Percentiles rank a stretch among this genome's conserved stretches.
phyloP scores from a whole-genome alignment of 2,113 vertebrate genomes.

The Zosterops lateralis region DNA sequence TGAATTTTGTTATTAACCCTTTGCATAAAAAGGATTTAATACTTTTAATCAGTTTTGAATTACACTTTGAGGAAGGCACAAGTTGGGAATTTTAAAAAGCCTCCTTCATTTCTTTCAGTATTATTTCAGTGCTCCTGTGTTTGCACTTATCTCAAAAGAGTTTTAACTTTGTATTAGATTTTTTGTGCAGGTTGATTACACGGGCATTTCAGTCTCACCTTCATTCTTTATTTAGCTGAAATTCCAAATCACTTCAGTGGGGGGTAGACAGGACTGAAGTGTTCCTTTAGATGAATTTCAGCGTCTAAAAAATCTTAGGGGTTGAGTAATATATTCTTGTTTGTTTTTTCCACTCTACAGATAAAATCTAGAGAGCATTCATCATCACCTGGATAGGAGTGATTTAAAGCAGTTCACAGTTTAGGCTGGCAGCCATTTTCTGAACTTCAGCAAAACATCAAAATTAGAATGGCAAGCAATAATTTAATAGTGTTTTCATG shows the following conservation, averaged over 20 bases:
- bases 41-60: conserved; percentile 73
- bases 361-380: conserved; percentile 52
- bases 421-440: conserved; percentile 34
- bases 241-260: conserved; percentile 59
- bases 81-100: conserved; percentile 35
- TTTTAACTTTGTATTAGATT: conserved; percentile 58
- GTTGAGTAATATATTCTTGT: conserved; percentile 49
- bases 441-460: conserved; percentile 1
- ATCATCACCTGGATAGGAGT: conserved; percentile 22
- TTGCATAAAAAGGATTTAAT: conserved; percentile 67
- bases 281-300: conserved; percentile 58
- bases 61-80: conserved; percentile 56
- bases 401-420: conserved; percentile 35
- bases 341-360: conserved; percentile 43
- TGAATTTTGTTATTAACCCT: conserved; percentile 74
- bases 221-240: conserved; percentile 61
- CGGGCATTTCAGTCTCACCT: conserved; percentile 57
- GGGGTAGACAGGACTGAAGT: conserved; percentile 54
- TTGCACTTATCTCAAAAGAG: conserved; percentile 56
- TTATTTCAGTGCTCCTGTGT: conserved; percentile 33
- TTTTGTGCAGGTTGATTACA: conserved; percentile 61
- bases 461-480: neutral
- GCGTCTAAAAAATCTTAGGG: conserved; percentile 39
- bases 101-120: conserved; percentile 35
- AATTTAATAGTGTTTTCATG: neutral